Percentiles rank a stretch among this genome's conserved stretches.
Evolutionary conservation across 2,113 vertebrate genomes (phyloP).

Genomic region (Plotosus lineatus): DNA sequence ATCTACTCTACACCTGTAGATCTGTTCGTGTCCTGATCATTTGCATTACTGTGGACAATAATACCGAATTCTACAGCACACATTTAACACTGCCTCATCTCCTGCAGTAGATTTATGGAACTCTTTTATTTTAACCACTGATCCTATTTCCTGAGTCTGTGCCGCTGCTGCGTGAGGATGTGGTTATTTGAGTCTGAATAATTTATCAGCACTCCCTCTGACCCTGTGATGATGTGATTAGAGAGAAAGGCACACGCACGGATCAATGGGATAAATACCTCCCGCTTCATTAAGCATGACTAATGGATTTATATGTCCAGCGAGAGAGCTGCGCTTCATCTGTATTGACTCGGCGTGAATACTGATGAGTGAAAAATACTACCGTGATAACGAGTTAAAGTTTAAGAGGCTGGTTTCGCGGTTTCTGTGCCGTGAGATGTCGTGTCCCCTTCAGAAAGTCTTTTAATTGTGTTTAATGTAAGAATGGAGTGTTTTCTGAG

Average conservation of each 20-base stretch:
- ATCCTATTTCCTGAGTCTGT: neutral
- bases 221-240: constrained; percentile 29
- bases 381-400: neutral
- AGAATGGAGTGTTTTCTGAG: neutral
- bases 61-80: no score
- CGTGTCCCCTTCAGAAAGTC: neutral
- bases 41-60: no score
- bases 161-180: neutral
- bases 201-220: constrained; percentile 28
- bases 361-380: neutral
- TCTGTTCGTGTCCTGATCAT: no score
- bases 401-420: no score
- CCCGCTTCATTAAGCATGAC: constrained; percentile 66
- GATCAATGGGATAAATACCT: constrained; percentile 64
- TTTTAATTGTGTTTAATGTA: neutral
- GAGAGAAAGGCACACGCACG: constrained; percentile 56
- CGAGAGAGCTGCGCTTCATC: constrained; percentile 64
- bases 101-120: neutral
- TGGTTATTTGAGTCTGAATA: neutral
- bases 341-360: constrained; percentile 46
- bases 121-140: neutral
- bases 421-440: neutral
- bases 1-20: no score
- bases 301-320: constrained; percentile 66
- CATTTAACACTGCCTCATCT: no score